Evolutionary conservation across 2,797 vertebrate species (phyloP).

Genomic region (Cyclura pinguis): DNA sequence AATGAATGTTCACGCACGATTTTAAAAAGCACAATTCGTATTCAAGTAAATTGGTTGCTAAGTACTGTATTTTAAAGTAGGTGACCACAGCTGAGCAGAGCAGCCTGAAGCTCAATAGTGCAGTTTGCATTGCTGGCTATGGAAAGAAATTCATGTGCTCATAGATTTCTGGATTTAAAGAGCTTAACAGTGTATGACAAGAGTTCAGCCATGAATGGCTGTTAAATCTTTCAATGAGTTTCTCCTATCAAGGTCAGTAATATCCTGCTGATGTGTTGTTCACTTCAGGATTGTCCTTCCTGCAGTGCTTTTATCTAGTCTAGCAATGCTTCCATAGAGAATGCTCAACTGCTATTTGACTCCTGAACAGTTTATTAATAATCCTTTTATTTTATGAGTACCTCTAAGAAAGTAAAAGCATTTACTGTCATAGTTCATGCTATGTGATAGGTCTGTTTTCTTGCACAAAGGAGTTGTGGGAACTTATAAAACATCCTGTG

Average conservation of each 20-base stretch:
- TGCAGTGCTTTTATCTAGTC: background rate
- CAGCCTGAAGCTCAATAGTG: background rate
- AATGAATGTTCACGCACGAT: background rate
- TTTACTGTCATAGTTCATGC: background rate
- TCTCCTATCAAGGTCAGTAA: slow-evolving; percentile 6
- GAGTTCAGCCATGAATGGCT: background rate
- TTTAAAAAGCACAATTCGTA: background rate
- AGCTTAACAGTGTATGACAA: background rate
- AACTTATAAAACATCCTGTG: background rate
- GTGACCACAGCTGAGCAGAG: background rate
- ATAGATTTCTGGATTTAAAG: slow-evolving; percentile 7
- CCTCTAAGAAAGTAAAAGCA: background rate
- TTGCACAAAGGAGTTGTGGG: background rate
- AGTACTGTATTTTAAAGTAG: background rate
- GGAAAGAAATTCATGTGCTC: background rate
- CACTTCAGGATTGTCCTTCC: slow-evolving; percentile 2
- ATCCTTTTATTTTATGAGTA: background rate
- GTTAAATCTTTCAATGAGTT: slow-evolving; percentile 22
- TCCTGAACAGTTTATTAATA: background rate
- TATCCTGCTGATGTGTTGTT: background rate
- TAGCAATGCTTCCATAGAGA: background rate
- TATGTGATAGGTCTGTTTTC: background rate
- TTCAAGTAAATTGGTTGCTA: background rate
- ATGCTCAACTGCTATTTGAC: background rate
- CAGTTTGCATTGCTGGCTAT: background rate